Percentiles rank a stretch among this genome's conserved stretches.
Evolutionary conservation across 2,888 invertebrate genomes (phyloP).

Genomic region (Exocentrus adspersus): DNA sequence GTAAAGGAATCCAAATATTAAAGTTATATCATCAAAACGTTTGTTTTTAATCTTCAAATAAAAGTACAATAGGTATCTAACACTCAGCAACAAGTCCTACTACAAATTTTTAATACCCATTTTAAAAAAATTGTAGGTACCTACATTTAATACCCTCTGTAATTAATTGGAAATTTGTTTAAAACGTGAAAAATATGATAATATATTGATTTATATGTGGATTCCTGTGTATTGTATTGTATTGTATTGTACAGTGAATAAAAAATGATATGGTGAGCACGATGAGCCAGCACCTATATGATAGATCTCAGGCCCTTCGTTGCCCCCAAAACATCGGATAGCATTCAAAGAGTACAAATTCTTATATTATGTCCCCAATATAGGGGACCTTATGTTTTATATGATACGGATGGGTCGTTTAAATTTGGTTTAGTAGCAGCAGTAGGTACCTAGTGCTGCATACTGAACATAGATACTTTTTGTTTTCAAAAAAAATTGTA

Average conservation of each 20-base stretch:
- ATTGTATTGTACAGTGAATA: conserved; percentile 57
- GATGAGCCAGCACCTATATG: conserved; percentile 50
- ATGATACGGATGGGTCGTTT: conserved; percentile 50
- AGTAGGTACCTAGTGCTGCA: no score
- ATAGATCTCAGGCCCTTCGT: conserved; percentile 55
- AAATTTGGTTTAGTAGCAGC: conserved; percentile 31
- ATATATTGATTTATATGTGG: conserved; percentile 31
- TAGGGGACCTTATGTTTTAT: conserved; percentile 54
- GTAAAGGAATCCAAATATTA: conserved; percentile 34
- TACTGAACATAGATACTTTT: no score
- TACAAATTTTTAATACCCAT: no score
- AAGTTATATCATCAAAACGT: conserved; percentile 15
- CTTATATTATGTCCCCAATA: conserved; percentile 65
- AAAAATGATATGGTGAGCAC: conserved; percentile 51
- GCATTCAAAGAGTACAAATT: conserved; percentile 78
- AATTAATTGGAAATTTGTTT: no score
- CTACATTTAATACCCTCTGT: no score
- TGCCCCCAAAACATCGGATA: conserved; percentile 56
- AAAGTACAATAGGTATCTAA: no score
- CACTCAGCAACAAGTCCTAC: background rate
- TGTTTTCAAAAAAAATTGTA: no score
- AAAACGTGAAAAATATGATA: conserved; percentile 9
- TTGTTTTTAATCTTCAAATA: background rate
- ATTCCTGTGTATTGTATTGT: no score
- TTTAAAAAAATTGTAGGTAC: no score